Conservation (phyloP, 2,113 vertebrate genomes). For the Tylochromis polylepis region DNA sequence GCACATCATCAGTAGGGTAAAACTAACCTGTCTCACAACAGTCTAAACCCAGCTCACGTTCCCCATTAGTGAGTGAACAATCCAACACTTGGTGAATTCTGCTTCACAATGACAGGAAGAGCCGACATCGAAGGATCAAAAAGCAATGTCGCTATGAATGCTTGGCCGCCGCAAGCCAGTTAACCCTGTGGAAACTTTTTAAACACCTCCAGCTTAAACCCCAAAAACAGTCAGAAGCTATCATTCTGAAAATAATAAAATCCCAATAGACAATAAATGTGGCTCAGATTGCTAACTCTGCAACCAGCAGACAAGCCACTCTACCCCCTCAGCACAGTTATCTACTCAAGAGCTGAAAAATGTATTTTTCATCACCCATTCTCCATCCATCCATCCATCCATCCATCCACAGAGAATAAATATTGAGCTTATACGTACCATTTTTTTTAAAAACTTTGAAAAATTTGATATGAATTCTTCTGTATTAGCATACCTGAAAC, state of each 20-base stretch:
- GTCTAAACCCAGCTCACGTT: background rate
- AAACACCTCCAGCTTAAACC: background rate
- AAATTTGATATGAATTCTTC: background rate
- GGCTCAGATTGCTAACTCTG: background rate
- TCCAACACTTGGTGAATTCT: background rate
- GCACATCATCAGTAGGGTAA: background rate
- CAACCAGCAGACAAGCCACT: background rate
- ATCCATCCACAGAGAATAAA: background rate
- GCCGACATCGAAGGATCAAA: background rate
- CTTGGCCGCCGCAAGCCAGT: background rate
- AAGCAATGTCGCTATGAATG: accelerated
- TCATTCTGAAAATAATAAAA: background rate
- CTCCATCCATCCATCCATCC: no score
- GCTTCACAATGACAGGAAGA: background rate
- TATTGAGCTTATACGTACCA: background rate
- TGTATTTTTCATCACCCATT: no score
- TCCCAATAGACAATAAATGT: background rate
- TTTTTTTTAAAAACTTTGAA: background rate
- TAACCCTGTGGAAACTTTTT: background rate
- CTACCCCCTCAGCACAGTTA: background rate
- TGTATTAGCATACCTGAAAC: background rate
- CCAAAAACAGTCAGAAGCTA: background rate
- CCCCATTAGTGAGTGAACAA: background rate
- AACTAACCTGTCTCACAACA: background rate
- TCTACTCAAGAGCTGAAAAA: background rate